Evolutionary conservation across 2,888 invertebrate species (phyloP), one percentile per base, ranked within the genome.

Genomic region (Mimachlamys varia): DNA sequence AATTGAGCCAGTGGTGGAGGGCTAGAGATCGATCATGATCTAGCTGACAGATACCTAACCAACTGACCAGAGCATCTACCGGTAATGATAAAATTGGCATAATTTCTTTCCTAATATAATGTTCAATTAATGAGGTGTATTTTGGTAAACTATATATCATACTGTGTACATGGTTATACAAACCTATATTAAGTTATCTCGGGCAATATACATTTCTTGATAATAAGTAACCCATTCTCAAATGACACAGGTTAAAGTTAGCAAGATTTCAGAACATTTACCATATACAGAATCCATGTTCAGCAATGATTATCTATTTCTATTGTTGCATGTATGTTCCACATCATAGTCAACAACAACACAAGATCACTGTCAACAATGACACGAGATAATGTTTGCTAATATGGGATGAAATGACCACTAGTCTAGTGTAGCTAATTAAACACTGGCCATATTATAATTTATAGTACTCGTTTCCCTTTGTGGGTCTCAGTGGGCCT

Each of bases 331-430:
- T 33, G n/a, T n/a, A 76, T 76, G 76, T 76, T 33, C 33, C 76
- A 27, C 12, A 76, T 76, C 76, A 10, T 27, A 76, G 62, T 22
- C 62, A 62, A 62, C 22, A n/a, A 22, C n/a, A n/a, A 19, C 62
- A 62, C 62, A 5, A 62, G 62, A 7, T 22, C 76, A 22, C 7
- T 15, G 76, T 33, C 76, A 62, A 76, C 76, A 76, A 76, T 76
- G 76, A 76, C 27, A 76, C 7, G 76, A 76, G 76, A 76, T 76
- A 76, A 76, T 76, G 76, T 76, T 76, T 76, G 76, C 76, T 76
- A 76, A 76, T 33, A 76, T 33, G 76, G 76, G 76, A 76, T 33
- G 76, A 33, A 76, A 76, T 76, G 27, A 33, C n/a, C 62, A 76
- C 27, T 12, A 15, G 22, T 62, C n/a, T n/a, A 27, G 76, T 27